Evolutionary conservation across 2,888 invertebrate species (phyloP).

Genomic region (Napeogenes sylphis): DNA sequence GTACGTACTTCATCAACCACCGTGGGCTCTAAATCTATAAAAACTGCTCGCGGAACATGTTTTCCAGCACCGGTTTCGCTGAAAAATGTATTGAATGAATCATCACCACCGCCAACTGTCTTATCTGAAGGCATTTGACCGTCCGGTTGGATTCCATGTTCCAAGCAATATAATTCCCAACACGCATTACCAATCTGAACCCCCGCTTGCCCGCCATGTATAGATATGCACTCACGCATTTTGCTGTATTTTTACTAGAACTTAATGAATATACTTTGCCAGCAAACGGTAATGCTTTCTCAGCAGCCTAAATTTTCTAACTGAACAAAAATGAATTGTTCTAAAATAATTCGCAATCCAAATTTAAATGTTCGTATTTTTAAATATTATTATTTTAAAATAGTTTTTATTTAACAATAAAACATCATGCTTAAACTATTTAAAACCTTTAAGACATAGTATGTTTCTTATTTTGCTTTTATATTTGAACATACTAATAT

Average conservation of each 20-base stretch:
- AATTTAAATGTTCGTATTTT: conserved; percentile 1
- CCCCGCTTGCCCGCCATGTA: conserved; percentile 77
- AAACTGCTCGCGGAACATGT: conserved; percentile 95
- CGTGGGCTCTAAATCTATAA: conserved; percentile 97
- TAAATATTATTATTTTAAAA: background rate
- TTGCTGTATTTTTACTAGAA: conserved; percentile 12
- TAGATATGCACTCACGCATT: conserved; percentile 73
- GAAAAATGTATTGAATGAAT: conserved; percentile 96
- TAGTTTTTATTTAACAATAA: background rate
- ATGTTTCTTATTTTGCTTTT: no score
- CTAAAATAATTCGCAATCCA: conserved; percentile 4
- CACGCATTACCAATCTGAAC: conserved; percentile 93
- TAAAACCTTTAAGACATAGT: no score
- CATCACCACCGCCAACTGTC: conserved; percentile 90
- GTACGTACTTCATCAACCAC: conserved; percentile 96
- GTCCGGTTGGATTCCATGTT: conserved; percentile 90
- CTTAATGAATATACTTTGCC: background rate
- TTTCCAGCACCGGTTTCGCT: conserved; percentile 96
- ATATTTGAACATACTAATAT: no score
- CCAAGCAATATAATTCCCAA: conserved; percentile 90
- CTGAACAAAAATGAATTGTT: conserved; percentile 10
- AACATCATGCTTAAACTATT: no score
- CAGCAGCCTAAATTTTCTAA: conserved; percentile 1
- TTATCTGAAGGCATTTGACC: conserved; percentile 92
- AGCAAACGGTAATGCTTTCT: conserved; percentile 4